A percentile compares a stretch with the other conserved stretches of the same genome.
These are phyloP conservation scores for Eulemur albifrons DNA, from an alignment of 2,797 vertebrate genomes.

Conservation along the genomic window DNA sequence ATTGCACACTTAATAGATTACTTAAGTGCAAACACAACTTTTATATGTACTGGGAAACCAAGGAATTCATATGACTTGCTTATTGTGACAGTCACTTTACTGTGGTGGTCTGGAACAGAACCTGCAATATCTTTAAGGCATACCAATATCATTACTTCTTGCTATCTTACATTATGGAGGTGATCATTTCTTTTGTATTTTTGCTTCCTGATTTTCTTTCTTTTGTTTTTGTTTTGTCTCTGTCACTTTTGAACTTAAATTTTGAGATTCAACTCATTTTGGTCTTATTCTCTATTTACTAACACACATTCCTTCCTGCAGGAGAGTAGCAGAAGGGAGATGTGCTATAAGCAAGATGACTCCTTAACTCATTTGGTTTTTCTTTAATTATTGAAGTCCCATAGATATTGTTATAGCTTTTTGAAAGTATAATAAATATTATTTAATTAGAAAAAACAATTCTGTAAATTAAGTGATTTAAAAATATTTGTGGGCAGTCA, in stretches of 20 bases:
- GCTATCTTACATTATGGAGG: neutral
- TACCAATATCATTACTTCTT: neutral
- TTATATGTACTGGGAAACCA: neutral
- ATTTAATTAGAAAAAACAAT: neutral
- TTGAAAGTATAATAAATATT: neutral
- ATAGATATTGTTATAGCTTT: neutral
- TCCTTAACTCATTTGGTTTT: neutral
- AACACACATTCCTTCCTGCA: neutral
- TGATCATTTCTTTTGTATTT: neutral
- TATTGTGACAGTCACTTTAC: neutral
- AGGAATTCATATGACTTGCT: neutral
- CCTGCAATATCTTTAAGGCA: neutral
- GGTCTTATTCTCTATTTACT: neutral
- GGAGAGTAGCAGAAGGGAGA: neutral
- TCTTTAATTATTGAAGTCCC: neutral
- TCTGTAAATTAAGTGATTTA: neutral
- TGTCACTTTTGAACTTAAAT: conserved; percentile 11
- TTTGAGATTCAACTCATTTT: neutral
- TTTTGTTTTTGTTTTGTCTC: neutral
- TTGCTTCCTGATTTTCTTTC: neutral
- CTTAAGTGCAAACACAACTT: neutral
- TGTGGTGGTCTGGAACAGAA: neutral
- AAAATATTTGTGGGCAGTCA: conserved; percentile 2
- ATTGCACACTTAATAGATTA: neutral
- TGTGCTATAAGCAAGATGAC: neutral